Evolutionary conservation across 1,140 invertebrate genomes (phyloP), one percentile per base, ranked within the genome.

Genomic region (Aphelinus atriplicis): DNA sequence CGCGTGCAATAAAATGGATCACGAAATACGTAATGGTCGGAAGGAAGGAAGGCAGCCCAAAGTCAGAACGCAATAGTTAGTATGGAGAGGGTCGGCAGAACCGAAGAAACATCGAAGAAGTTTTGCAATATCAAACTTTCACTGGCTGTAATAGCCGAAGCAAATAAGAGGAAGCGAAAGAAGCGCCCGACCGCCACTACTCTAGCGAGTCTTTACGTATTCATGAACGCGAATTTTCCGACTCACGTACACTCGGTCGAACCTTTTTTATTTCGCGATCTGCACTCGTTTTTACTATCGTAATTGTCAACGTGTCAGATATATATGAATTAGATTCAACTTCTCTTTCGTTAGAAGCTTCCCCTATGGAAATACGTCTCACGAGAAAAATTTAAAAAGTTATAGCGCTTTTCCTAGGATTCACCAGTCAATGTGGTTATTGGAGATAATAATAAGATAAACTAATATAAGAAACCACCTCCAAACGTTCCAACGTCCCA

Each of bases 71-170:
- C 7, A 10, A 26, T 26, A 26, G 26, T 26, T 26, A 26, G 26
- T 3, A 10, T 43, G 10, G 10, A 63, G 3, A 63, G 10, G n/a
- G 46, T 5, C 45, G 10, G 46, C 5, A n/a, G 43, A 71, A 42
- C 46, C 62, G 55, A 57, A 72, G 62, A 65, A 72, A 65, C 71
- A 65, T 72, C 71, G 71, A 72, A 72, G 62, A 72, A 72, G 71
- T 72, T 72, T 72, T 62, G 71, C 53, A 72, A 72, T 72, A 72
- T 72, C 61, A 72, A 72, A 72, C 61, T 72, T 72, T 72, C 10
- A 53, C 55, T 7, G 45, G 46, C 57, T 70, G 67, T 47, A 60
- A 70, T 61, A 42, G 67, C 2, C 57, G 43, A 67, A 43, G 47
- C 67, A 48, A 63, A 48, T 10, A 10, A 48, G 58, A 68, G 55